Conservation (phyloP, 2,113 vertebrate genomes). For the Mormyrus lacerda region DNA sequence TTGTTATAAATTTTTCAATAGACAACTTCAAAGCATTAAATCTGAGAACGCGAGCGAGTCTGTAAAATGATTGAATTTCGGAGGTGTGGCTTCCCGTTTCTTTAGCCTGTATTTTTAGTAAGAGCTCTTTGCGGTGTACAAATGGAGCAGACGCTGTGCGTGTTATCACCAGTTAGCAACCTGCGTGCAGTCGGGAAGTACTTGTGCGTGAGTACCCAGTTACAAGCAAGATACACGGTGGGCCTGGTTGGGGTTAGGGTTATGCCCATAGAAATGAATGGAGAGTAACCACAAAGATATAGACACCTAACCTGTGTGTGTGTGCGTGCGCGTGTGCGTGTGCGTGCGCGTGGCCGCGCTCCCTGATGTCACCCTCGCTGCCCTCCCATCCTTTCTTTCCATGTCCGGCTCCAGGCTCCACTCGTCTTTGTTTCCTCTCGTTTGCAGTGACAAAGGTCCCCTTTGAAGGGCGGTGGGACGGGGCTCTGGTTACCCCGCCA, state of each 20-base stretch:
- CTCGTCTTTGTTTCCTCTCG: background rate
- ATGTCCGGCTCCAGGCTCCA: conserved; percentile 34
- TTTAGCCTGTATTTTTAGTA: background rate
- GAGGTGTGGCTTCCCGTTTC: background rate
- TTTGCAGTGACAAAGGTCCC: conserved; percentile 46
- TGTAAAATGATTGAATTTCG: background rate
- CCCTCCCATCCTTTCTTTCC: conserved; percentile 43
- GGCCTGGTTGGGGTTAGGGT: background rate
- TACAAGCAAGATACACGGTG: background rate
- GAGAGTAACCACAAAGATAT: no score
- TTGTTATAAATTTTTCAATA: background rate
- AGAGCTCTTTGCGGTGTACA: background rate
- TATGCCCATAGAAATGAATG: background rate
- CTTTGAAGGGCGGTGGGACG: conserved; percentile 49
- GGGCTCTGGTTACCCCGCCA: conserved; percentile 45
- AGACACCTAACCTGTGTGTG: background rate
- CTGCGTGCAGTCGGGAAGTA: background rate
- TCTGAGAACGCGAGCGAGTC: background rate
- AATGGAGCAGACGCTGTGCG: background rate
- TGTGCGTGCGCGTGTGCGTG: rapidly evolving
- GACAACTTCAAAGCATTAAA: background rate
- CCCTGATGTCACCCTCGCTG: background rate
- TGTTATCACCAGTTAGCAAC: background rate
- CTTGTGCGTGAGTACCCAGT: background rate
- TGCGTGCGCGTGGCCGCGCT: background rate